Base-by-base conservation (phyloP, 2,888 invertebrate genomes). In the Rhagophthalmus giganteus region DNA sequence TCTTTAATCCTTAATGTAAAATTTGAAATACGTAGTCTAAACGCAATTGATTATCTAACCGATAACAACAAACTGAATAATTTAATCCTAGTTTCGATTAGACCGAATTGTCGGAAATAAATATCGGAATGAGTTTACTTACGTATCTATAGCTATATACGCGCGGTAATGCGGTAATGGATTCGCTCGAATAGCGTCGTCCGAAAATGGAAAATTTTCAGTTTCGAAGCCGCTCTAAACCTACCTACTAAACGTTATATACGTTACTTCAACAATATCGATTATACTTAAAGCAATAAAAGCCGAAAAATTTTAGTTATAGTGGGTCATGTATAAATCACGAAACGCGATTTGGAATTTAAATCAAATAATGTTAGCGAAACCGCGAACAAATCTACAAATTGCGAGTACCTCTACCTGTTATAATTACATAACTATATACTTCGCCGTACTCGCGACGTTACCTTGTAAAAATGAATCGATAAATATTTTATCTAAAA, bases 251-350 rank as follows among this genome's bases (percentile, higher is more conserved):
- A 47, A 47, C 39, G 46, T 46, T 46, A 39, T 46, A 46, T n/a
- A n/a, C 16, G 33, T 47, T 47, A 47, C 47, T 47, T 48, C 26
- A 41, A 48, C 40, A 14, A 12, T 48, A 50, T 50, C 30, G 42
- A 50, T 50, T 44, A 42, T 50, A 38, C 38, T 31, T 38, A 33
- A 50, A 50, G 32, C 42, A 42, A 50, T 50, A 50, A 50, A 50
- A 42, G 37, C 50, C 42, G 34, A 45, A 50, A 50, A 51, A 45
- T 45, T n/a, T 47, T 40, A 33, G 30, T 45, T 34, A 34, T 35
- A 44, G 46, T 39, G 38, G 39, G 46, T 47, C 46, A 39, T 37
- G 37, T 37, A 37, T 45, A 45, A 37, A 35, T 37, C 37, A 45
- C 30, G 27, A 44, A 42, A 44, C 44, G 35, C 44, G 44, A 44